These are phyloP conservation scores for Cynopterus brachyotis DNA, from an alignment of 2,113 vertebrate species.

Conservation along the genomic window DNA sequence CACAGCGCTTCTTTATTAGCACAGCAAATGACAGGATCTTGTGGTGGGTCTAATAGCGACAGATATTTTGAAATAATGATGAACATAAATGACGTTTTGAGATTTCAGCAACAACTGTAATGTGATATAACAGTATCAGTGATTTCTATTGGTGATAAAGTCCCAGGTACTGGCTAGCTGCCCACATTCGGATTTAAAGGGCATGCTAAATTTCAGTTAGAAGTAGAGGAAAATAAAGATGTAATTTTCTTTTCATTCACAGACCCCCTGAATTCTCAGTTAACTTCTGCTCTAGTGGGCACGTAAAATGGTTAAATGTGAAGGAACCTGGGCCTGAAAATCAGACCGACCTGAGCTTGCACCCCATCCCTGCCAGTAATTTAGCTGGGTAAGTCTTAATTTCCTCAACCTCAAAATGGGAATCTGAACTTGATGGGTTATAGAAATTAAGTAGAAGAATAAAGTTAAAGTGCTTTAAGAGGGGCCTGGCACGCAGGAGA, in stretches of 20 bases:
- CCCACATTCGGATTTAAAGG: neutral
- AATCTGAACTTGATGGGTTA: neutral
- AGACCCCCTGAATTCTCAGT: neutral
- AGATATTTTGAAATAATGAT: neutral
- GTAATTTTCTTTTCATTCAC: neutral
- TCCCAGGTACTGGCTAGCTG: neutral
- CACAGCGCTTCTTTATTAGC: neutral
- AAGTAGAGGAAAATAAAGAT: constrained; percentile 12
- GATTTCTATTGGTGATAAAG: neutral
- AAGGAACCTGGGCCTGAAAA: neutral
- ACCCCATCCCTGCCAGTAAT: neutral
- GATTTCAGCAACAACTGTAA: neutral
- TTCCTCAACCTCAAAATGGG: neutral
- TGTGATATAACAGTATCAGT: neutral
- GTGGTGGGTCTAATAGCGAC: neutral
- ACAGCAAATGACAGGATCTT: neutral
- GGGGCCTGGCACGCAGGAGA: neutral
- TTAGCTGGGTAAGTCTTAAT: neutral
- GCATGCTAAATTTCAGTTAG: constrained; percentile 4
- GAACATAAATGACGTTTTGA: neutral
- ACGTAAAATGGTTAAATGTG: neutral
- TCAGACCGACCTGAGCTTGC: neutral
- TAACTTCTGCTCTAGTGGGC: neutral
- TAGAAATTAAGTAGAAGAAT: neutral
- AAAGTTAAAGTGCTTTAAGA: neutral